Evolutionary conservation across 2,113 vertebrate species (phyloP).

Genomic region (Monarcha castaneiventris): DNA sequence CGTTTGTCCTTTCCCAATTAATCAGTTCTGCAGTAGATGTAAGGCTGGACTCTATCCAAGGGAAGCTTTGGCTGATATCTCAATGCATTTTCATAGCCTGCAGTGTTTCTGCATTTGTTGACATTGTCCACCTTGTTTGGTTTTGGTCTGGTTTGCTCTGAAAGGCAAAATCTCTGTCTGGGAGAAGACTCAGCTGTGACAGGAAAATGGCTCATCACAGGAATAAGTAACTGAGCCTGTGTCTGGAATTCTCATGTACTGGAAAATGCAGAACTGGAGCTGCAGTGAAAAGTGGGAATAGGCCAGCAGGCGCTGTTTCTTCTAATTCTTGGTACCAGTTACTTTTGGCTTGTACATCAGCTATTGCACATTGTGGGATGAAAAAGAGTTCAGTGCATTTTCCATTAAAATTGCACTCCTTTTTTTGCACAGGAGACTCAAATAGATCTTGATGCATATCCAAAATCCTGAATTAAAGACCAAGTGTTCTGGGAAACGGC

Average conservation of each 20-base stretch:
- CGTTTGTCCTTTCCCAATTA: background rate
- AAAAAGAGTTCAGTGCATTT: background rate
- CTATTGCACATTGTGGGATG: background rate
- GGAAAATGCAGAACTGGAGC: background rate
- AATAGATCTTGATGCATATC: background rate
- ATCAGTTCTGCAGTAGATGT: background rate
- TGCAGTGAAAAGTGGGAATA: background rate
- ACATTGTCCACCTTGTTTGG: background rate
- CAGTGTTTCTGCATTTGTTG: background rate
- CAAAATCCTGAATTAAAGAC: background rate
- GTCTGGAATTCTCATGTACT: rapidly evolving
- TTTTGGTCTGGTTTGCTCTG: background rate
- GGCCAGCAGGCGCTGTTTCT: background rate
- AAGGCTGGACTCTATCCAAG: background rate
- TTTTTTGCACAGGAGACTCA: background rate
- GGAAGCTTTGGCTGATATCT: background rate
- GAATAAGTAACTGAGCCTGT: background rate
- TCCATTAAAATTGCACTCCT: rapidly evolving
- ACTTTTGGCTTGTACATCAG: background rate
- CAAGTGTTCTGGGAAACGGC: background rate
- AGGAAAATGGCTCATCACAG: background rate
- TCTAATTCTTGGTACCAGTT: background rate
- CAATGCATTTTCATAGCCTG: background rate
- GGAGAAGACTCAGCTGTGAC: background rate
- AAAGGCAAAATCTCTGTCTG: background rate